Evolutionary conservation across 2,113 vertebrate genomes (phyloP), one percentile per base, ranked within the genome.

Genomic region (Callorhinus ursinus): DNA sequence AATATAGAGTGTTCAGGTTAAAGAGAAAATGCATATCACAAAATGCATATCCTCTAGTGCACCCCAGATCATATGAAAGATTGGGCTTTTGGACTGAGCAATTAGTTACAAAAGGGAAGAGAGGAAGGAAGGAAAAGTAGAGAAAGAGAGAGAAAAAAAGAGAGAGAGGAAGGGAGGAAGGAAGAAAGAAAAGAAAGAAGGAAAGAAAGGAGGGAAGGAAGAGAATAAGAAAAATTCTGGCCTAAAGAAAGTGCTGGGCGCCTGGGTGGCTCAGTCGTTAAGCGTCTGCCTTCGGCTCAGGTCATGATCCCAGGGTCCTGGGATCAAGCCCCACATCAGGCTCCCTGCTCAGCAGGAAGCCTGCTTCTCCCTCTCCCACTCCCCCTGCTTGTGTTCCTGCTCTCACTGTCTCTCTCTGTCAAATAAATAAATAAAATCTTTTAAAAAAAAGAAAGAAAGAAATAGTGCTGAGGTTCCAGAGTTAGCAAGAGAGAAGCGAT

Each of bases 101-200:
- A 15, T 8, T 24, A 59, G 28, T 46, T 4, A 21, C 49, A 18
- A 19, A 31, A 61, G 33, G 4, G 14, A 15, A 26, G 28, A 22
- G 16, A 31, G 1, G 4, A 14, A 26, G 57, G 10, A 49, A 24
- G 10, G 26, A 3, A 65, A 24, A 18, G 21, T 7, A 55, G 36
- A 39, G 28, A 3, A n/a, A 67, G 7, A n/a, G 21, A 14, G 46
- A 31, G 11, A 12, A 18, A 24, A 5, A 4, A 31, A 22, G 28
- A 11, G 33, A 13, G 14, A 12, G 12, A 13, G 6, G 16, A 4
- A 21, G 1, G 22, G 2, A 22, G 13, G 9, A 7, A 42, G 2
- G 22, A 7, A 81, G 18, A 49, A 42, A 88, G 3, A 18, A 8
- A 4, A 2, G 15, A 55, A 26, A 26, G 33, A 15, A n/a, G 12